These are phyloP conservation scores for Tragelaphus oryx DNA, from an alignment of 2,797 vertebrate species.

Conservation along the genomic window DNA sequence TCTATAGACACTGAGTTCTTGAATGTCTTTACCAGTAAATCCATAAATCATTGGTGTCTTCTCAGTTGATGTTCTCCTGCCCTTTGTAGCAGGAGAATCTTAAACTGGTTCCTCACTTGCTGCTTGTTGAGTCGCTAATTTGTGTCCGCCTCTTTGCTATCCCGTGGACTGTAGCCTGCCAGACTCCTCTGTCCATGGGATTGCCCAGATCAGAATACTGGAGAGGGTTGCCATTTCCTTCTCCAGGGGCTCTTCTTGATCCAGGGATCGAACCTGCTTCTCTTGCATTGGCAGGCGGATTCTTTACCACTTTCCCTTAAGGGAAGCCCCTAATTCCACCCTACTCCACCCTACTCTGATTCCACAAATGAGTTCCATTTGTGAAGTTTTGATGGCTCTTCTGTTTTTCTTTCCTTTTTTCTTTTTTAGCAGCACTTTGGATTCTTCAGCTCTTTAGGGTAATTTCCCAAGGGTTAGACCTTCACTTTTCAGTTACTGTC, in stretches of 20 bases:
- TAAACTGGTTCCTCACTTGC: not conserved
- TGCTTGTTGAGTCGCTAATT: not conserved
- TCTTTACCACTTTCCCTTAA: too few species aligned
- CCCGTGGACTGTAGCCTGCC: not conserved
- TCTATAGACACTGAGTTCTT: not conserved
- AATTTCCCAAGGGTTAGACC: not conserved
- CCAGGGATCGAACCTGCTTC: not conserved
- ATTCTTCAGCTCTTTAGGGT: conserved; percentile 33
- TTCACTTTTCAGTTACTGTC: not conserved
- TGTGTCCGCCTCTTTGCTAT: not conserved
- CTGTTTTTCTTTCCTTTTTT: conserved; percentile 41
- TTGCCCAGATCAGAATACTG: not conserved
- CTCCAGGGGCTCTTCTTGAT: not conserved
- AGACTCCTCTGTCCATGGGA: not conserved
- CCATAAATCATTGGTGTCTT: not conserved
- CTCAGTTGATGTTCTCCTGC: not conserved
- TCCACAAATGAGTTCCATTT: not conserved
- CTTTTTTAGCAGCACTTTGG: conserved; percentile 26
- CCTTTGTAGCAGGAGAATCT: not conserved
- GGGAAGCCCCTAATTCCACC: not conserved
- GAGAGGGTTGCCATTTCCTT: not conserved
- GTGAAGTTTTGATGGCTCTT: conserved; percentile 50
- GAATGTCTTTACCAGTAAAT: not conserved
- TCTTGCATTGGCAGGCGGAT: too few species aligned
- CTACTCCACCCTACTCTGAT: conserved; percentile 3